Conservation (phyloP, 2,113 vertebrate genomes). For the Limnothrissa miodon region DNA sequence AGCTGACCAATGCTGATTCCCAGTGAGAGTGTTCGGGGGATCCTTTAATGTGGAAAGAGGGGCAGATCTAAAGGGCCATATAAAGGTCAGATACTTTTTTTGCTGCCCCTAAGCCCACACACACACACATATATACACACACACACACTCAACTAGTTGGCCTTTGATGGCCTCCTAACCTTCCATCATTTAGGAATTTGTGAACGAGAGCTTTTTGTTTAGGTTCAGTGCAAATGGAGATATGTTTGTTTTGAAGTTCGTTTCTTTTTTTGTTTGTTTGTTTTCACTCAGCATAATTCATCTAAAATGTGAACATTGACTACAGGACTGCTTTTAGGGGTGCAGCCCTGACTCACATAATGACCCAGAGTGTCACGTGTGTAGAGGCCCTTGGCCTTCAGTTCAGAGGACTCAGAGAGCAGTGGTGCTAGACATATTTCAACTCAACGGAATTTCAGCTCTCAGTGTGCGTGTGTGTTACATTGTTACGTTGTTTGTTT, state of each 20-base stretch:
- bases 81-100: background rate
- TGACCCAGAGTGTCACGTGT: background rate
- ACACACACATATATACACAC: no score
- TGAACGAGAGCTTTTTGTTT: background rate
- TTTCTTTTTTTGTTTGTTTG: background rate
- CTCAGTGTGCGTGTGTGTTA: background rate
- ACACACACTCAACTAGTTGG: background rate
- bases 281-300: background rate
- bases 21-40: background rate
- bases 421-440: constrained; percentile 67
- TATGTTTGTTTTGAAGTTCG: background rate
- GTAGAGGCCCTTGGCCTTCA: constrained; percentile 33
- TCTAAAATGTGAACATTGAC: constrained; percentile 39
- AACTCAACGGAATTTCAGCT: constrained; percentile 60
- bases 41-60: background rate
- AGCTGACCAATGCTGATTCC: background rate
- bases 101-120: no score
- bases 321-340: background rate
- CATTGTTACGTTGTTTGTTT: constrained; percentile 28
- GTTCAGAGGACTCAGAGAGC: constrained; percentile 22
- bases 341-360: background rate
- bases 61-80: background rate
- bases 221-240: background rate
- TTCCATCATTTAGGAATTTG: background rate
- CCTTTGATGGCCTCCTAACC: background rate